phyloP scores from a whole-genome alignment of 2,797 vertebrate genomes.

The Protonibea diacanthus region DNA sequence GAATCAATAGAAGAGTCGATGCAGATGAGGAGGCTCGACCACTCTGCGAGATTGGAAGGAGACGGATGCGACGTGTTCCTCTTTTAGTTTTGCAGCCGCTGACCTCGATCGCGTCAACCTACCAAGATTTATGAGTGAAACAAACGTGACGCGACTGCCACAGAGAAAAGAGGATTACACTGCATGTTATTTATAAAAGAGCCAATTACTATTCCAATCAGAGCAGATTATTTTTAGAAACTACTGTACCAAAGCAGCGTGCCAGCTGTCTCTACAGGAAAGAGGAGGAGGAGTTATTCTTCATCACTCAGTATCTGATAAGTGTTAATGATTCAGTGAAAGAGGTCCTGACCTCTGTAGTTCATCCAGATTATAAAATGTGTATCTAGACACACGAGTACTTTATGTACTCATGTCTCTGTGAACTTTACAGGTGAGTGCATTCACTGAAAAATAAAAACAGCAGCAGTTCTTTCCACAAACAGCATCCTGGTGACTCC shows the following conservation, averaged over 20 bases:
- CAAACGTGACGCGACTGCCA: neutral
- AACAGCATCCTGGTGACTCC: neutral
- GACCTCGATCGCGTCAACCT: constrained; percentile 26
- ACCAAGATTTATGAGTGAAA: constrained; percentile 39
- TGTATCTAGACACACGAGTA: accelerated
- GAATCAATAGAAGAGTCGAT: constrained; percentile 59
- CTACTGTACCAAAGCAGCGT: neutral
- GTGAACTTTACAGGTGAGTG: neutral
- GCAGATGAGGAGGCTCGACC: constrained; percentile 31
- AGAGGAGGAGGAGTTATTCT: neutral
- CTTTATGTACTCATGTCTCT: neutral
- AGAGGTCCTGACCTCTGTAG: neutral
- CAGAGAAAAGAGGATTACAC: constrained; percentile 14
- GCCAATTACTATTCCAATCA: constrained; percentile 13
- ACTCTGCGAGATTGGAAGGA: constrained; percentile 65
- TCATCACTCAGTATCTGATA: neutral
- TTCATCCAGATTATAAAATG: too few species aligned
- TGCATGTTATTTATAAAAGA: constrained; percentile 12
- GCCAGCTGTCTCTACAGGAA: constrained; percentile 10
- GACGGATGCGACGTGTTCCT: constrained; percentile 39
- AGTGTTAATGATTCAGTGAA: neutral
- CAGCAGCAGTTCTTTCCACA: neutral
- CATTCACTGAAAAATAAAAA: neutral
- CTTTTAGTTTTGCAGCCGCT: constrained; percentile 9
- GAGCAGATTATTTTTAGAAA: constrained; percentile 25